Percentiles rank a stretch among this genome's conserved stretches.
These are phyloP conservation scores for Morinoia aosen DNA, from an alignment of 2,888 invertebrate species.

Conservation along the genomic window DNA sequence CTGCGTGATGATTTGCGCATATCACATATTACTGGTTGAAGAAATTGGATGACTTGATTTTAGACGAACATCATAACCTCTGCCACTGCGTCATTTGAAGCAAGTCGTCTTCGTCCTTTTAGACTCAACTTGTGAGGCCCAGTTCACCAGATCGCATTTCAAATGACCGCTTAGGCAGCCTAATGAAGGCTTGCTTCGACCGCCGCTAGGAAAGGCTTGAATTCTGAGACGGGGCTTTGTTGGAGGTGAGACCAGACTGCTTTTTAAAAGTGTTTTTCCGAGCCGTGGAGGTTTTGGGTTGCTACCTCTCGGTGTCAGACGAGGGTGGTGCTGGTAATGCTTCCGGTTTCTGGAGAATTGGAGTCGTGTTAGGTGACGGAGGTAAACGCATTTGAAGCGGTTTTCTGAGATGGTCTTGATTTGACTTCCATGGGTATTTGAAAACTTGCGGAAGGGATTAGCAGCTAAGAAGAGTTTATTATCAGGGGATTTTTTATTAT, in stretches of 20 bases:
- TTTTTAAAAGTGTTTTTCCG: constrained; percentile 27
- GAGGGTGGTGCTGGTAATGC: background rate
- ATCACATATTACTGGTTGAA: background rate
- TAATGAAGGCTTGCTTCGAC: constrained; percentile 28
- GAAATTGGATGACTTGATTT: background rate
- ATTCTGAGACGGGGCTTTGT: constrained; percentile 33
- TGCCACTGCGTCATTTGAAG: background rate
- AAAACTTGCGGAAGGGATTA: background rate
- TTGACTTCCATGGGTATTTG: background rate
- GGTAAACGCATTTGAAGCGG: background rate
- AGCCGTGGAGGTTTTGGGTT: background rate
- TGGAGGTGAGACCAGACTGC: background rate
- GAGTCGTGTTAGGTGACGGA: background rate
- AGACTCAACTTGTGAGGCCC: background rate
- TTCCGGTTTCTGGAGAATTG: background rate
- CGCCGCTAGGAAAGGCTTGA: constrained; percentile 22
- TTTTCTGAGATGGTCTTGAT: background rate
- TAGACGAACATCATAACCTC: background rate
- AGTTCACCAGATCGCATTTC: background rate
- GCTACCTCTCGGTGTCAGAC: background rate
- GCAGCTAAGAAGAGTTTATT: too few species aligned
- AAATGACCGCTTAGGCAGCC: constrained; percentile 35
- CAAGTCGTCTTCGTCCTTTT: background rate
- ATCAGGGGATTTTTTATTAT: too few species aligned
- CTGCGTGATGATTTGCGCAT: background rate